Conservation (phyloP, 2,113 vertebrate genomes). For the Diglossa brunneiventris region DNA sequence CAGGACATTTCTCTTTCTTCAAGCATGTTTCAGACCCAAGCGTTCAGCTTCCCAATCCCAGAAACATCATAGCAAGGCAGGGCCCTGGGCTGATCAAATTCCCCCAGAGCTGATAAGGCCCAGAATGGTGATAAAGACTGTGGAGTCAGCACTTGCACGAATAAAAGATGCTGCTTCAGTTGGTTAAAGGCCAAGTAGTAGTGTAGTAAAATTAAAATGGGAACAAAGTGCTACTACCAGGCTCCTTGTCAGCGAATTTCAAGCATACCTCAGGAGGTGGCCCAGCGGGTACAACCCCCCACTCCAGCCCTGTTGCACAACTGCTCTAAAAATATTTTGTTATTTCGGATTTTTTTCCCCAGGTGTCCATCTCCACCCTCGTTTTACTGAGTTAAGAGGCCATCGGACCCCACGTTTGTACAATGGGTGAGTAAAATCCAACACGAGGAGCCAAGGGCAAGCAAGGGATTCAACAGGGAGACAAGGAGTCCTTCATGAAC, state of each 20-base stretch:
- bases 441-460: background rate
- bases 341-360: background rate
- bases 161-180: slow-evolving; percentile 64
- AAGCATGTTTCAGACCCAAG: background rate
- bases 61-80: background rate
- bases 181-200: slow-evolving; percentile 60
- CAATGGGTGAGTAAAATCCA: background rate
- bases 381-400: fast-evolving
- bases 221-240: slow-evolving; percentile 58
- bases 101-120: slow-evolving; percentile 41
- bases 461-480: background rate
- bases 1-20: background rate
- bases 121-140: slow-evolving; percentile 52
- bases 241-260: slow-evolving; percentile 44
- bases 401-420: fast-evolving
- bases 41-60: background rate
- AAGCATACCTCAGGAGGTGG: slow-evolving; percentile 56
- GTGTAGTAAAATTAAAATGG: slow-evolving; percentile 59
- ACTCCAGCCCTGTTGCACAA: background rate
- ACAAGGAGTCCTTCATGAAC: background rate
- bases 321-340: background rate
- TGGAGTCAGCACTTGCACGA: slow-evolving; percentile 43
- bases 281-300: background rate
- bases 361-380: background rate
- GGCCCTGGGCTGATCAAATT: slow-evolving; percentile 32